Evolutionary conservation across 2,113 vertebrate species (phyloP).

Genomic region (Fukomys damarensis): DNA sequence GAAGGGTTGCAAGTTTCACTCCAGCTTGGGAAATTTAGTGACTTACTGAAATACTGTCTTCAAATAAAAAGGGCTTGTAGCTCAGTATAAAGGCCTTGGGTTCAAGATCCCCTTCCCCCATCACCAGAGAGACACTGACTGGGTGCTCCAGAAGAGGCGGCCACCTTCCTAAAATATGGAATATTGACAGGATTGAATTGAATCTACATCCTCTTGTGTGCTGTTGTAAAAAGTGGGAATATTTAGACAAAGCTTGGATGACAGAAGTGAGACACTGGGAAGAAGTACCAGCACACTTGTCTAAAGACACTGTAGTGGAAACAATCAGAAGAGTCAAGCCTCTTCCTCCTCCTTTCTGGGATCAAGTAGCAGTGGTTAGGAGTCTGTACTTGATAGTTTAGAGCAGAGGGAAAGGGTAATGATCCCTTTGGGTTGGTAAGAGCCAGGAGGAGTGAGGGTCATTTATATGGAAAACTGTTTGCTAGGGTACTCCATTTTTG

Average conservation of each 20-base stretch:
- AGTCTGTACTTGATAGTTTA: not conserved
- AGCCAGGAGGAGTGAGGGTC: not conserved
- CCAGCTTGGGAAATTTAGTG: not conserved
- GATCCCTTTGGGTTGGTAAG: not conserved
- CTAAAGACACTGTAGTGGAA: not conserved
- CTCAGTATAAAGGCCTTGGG: too few species aligned
- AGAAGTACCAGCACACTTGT: not conserved
- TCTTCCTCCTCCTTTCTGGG: not conserved
- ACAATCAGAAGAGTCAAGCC: not conserved
- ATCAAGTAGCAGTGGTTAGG: not conserved
- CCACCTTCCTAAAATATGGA: not conserved
- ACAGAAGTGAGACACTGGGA: not conserved
- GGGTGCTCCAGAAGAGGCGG: not conserved
- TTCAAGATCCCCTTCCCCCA: too few species aligned
- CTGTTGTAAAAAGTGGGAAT: not conserved
- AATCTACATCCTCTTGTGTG: not conserved
- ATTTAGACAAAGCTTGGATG: not conserved
- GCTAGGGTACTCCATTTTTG: not conserved
- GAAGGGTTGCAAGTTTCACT: not conserved
- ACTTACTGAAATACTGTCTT: not conserved
- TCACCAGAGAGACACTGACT: not conserved
- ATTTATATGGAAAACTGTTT: not conserved
- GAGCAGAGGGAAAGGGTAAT: not conserved
- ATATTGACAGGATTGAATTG: not conserved
- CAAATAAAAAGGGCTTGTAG: not conserved